phyloP scores from a whole-genome alignment of 1,140 invertebrate species.

The Drosophila arawakana region DNA sequence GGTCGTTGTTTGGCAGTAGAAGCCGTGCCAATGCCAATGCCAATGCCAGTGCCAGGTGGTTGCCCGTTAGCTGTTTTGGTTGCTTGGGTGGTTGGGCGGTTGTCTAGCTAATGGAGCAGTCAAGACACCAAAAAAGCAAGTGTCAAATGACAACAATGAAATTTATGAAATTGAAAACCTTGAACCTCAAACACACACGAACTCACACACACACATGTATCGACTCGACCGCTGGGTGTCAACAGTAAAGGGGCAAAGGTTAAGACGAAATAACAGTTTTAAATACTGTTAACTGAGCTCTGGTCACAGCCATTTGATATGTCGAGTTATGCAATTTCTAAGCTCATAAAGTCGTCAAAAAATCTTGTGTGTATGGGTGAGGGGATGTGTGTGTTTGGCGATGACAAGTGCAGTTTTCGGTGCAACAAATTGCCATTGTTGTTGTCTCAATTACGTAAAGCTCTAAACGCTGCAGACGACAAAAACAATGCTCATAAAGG shows the following conservation, averaged over 20 bases:
- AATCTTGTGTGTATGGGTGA: background rate
- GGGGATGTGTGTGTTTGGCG: background rate
- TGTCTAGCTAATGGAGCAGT: constrained; percentile 48
- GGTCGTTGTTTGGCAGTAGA: constrained; percentile 22
- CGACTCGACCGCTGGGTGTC: background rate
- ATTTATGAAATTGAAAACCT: constrained; percentile 53
- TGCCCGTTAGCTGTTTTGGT: constrained; percentile 5
- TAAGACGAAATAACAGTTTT: constrained; percentile 6
- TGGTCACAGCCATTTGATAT: constrained; percentile 7
- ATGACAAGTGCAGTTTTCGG: constrained; percentile 25
- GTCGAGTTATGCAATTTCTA: constrained; percentile 50
- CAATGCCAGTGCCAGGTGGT: constrained; percentile 35
- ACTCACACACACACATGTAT: no score
- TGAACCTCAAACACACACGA: constrained; percentile 25
- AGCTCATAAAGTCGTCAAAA: background rate
- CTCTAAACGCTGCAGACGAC: background rate
- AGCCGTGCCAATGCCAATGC: constrained; percentile 17
- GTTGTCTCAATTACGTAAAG: constrained; percentile 30
- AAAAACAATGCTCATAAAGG: constrained; percentile 28
- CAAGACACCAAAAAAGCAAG: constrained; percentile 18
- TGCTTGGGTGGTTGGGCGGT: background rate
- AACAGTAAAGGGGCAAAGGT: constrained; percentile 43
- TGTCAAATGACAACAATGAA: constrained; percentile 56
- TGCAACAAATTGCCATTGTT: constrained; percentile 2
- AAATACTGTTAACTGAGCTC: background rate